Conservation (phyloP, 2,797 vertebrate genomes). For the Paratrypauchen microcephalus region DNA sequence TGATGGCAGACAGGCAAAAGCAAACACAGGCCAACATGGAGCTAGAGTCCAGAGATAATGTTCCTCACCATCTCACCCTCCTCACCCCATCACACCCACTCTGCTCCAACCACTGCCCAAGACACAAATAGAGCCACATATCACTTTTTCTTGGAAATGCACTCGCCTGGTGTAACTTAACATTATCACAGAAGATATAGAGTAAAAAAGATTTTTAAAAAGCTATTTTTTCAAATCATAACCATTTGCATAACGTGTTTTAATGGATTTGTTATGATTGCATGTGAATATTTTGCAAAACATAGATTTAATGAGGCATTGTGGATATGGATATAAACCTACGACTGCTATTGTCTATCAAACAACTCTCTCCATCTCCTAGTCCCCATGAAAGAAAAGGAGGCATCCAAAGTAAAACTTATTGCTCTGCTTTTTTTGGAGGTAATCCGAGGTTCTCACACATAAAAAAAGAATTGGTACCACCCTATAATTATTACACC, state of each 20-base stretch:
- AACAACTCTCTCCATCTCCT: no score
- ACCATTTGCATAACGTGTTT: not conserved
- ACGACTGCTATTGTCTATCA: no score
- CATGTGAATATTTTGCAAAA: no score
- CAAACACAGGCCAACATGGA: conserved; percentile 36
- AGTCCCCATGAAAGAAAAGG: no score
- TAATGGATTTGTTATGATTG: no score
- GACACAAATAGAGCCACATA: conserved; percentile 40
- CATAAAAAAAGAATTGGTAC: no score
- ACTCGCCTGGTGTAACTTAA: not conserved
- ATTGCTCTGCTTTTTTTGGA: no score
- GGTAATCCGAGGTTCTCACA: no score
- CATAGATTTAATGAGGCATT: no score
- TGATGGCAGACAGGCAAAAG: conserved; percentile 59
- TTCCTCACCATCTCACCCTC: conserved; percentile 32
- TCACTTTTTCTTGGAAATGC: conserved; percentile 9
- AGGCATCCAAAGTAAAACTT: no score
- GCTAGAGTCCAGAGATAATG: conserved; percentile 55
- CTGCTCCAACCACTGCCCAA: conserved; percentile 32
- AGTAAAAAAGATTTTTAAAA: not conserved
- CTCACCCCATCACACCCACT: conserved; percentile 15
- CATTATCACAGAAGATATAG: not conserved
- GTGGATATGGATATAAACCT: no score
- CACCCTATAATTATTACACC: no score
- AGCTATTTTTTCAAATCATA: not conserved